Base-by-base conservation (phyloP, 2,113 vertebrate genomes). In the Equus przewalskii region DNA sequence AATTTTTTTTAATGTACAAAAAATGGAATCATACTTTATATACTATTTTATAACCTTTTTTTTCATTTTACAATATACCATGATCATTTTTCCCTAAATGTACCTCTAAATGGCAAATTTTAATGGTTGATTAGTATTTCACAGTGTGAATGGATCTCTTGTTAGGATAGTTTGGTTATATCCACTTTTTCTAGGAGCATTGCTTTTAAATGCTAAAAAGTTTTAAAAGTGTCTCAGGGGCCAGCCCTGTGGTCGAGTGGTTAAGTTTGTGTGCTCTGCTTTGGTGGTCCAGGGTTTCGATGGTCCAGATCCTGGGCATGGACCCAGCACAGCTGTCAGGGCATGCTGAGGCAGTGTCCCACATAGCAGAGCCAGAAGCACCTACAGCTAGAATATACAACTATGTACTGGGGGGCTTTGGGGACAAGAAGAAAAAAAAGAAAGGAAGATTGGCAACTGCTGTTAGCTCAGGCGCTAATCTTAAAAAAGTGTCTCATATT, bases 201-300 rank as follows among this genome's bases (percentile, higher is more conserved):
- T 75, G 60, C 10, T 89, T 89, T 89, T 24, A 78, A 86, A 89
- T 84, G 69, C 60, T 65, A 91, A 84, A 76, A 36, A 70, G 16
- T 67, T 90, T 24, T 3, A 28, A 54, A 89, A 85, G 86, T 80
- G 41, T 7, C 58, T 44, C 21, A 76, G 51, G 36, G 36, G 36
- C 36, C 36, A 41, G 36, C 36, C 36, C 36, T 41, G 36, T 41
- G 36, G 36, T 41, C 36, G 36, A 41, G 36, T 41, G 36, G 36
- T 41, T 41, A 41, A 41, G 36, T 41, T 41, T 41, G 36, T 41
- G 36, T 41, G 36, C 36, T 41, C 36, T 41, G 36, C 36, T 41
- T 41, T 41, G 36, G 36, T 41, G 36, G 36, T 41, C 36, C 36
- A 41, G 36, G 36, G 36, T 41, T 41, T 41, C 36, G 3, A 41